Evolutionary conservation across 2,113 vertebrate species (phyloP).

Genomic region (Boleophthalmus pectinirostris): DNA sequence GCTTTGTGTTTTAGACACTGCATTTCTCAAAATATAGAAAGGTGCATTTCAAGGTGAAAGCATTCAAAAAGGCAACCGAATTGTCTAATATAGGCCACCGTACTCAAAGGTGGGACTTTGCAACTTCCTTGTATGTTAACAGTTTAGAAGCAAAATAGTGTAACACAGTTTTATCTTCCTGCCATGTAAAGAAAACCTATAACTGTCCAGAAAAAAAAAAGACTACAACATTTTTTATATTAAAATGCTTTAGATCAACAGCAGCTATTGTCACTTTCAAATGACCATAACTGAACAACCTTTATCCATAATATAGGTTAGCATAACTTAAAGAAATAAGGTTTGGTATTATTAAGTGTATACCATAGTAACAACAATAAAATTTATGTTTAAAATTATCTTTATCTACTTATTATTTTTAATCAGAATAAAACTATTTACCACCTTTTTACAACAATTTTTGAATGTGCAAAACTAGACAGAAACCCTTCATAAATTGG

Average conservation of each 20-base stretch:
- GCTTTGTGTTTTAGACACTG: background rate
- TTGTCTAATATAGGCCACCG: background rate
- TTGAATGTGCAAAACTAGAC: slow-evolving; percentile 1
- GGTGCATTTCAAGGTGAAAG: slow-evolving; percentile 10
- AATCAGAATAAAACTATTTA: background rate
- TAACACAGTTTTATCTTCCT: slow-evolving; percentile 4
- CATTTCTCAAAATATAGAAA: slow-evolving; percentile 24
- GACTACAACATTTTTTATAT: background rate
- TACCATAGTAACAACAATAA: background rate
- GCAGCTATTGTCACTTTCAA: background rate
- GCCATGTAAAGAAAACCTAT: slow-evolving; percentile 1
- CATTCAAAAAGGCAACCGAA: slow-evolving; percentile 1
- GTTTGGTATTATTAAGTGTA: background rate
- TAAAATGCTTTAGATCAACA: background rate
- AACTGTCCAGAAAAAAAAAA: background rate
- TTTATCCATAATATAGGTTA: background rate
- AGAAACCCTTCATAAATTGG: background rate
- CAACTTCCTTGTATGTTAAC: slow-evolving; percentile 8
- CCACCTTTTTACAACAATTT: too few species aligned
- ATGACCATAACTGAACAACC: background rate
- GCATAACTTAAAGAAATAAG: too few species aligned
- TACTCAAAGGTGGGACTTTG: background rate
- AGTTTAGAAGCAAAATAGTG: slow-evolving; percentile 5
- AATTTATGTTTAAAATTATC: background rate
- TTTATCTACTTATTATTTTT: background rate